Evolutionary conservation across 2,888 invertebrate genomes (phyloP).

Genomic region (Coelinius sp.): DNA sequence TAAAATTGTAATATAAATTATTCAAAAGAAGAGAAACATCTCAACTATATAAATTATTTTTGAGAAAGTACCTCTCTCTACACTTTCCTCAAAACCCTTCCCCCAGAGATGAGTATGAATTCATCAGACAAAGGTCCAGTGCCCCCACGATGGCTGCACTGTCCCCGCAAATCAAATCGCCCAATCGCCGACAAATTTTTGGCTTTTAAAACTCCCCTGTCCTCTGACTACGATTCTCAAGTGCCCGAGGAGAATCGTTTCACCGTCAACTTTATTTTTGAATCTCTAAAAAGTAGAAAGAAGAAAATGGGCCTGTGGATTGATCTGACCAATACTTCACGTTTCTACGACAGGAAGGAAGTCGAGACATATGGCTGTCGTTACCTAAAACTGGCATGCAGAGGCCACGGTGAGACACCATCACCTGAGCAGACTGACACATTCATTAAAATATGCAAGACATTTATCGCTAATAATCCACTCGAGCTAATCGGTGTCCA

Average conservation of each 20-base stretch:
- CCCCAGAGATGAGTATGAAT: constrained; percentile 53
- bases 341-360: constrained; percentile 90
- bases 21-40: too few relatives aligned
- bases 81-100: not conserved
- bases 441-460: constrained; percentile 87
- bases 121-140: constrained; percentile 72
- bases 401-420: constrained; percentile 95
- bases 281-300: constrained; percentile 82
- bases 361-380: constrained; percentile 83
- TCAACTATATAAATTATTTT: not conserved
- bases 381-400: constrained; percentile 91
- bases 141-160: constrained; percentile 89
- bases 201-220: constrained; percentile 95
- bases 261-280: constrained; percentile 89
- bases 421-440: constrained; percentile 84
- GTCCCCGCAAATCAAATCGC: constrained; percentile 84
- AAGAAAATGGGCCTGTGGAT: constrained; percentile 95
- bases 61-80: not conserved
- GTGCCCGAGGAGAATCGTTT: constrained; percentile 89
- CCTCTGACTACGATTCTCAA: constrained; percentile 84
- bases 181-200: constrained; percentile 88
- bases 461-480: constrained; percentile 86
- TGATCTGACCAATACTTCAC: constrained; percentile 94
- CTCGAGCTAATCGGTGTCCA: constrained; percentile 83
- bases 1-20: too few relatives aligned